Evolutionary conservation across 2,888 invertebrate genomes (phyloP), one percentile per base, ranked within the genome.

Genomic region (Phyllotreta cruciferae): DNA sequence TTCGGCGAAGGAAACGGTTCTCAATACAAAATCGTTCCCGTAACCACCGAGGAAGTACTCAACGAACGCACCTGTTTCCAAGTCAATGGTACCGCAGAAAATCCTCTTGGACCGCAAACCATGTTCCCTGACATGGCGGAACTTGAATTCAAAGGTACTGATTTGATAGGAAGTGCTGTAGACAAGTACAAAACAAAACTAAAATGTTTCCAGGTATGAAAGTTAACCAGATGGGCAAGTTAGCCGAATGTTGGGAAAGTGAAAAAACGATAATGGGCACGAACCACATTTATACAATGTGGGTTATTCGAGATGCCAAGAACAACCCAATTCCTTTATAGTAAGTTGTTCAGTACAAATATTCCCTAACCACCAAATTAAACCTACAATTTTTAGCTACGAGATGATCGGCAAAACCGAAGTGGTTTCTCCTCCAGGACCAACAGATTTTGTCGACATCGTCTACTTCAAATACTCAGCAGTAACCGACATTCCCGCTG

Each of bases 241-340:
- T 3, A 24, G 24, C 24, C 24, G 24, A 24, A 24, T 24, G 24
- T 24, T 24, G 4, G 1, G 24, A 24, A 24, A 24, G 2, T 24
- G 24, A 24, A 24, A 24, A 87, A 67, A 85, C 83, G 0, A 82
- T 89, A 45, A 94, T 91, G 0, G 88, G 90, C 64, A 96, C 95
- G 81, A 84, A 87, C 42, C 96, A 94, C 82, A 91, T 91, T 64
- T 97, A 96, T 78, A 91, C 91, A 0, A 86, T 96, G 83, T 96
- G 94, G 93, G 85, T 96, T 56, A 87, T 88, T 52, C 90, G 88
- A 75, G 88, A 86, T 84, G 90, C 85, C 0, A 77, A 86, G 1
- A 80, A 83, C 56, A 80, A 81, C 72, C 78, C 80, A 1, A 73
- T 76, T 47, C 42, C 44, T 11, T 35, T 54, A 13, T 45, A 42